Conservation (phyloP, 2,888 invertebrate genomes). For the Herminia tarsipennalis region DNA sequence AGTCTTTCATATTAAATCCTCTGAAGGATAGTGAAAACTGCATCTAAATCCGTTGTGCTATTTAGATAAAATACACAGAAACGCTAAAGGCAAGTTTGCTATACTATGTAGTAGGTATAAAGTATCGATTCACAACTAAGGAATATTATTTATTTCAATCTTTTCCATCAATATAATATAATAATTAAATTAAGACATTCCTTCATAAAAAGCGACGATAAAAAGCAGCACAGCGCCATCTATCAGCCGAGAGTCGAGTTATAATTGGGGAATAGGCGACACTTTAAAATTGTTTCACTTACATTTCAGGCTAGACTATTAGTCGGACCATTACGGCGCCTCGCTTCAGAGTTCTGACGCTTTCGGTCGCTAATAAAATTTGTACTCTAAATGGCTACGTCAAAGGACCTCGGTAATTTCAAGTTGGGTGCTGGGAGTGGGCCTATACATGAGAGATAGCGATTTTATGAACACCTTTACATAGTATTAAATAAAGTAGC, state of each 20-base stretch:
- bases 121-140: too few species aligned
- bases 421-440: slow-evolving; percentile 28
- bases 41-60: too few species aligned
- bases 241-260: slow-evolving; percentile 1
- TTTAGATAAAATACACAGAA: too few species aligned
- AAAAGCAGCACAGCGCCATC: background rate
- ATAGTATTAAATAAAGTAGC: too few species aligned
- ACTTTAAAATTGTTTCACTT: slow-evolving; percentile 41
- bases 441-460: slow-evolving; percentile 16
- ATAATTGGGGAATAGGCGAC: slow-evolving; percentile 41
- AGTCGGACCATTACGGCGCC: slow-evolving; percentile 39
- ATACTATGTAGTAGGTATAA: too few species aligned
- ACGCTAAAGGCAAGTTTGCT: too few species aligned
- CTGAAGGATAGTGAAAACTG: too few species aligned
- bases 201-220: background rate
- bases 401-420: slow-evolving; percentile 54
- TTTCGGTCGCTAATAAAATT: slow-evolving; percentile 60
- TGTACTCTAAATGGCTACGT: slow-evolving; percentile 58
- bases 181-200: background rate
- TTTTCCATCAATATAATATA: too few species aligned
- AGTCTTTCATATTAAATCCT: too few species aligned
- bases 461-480: slow-evolving; percentile 8
- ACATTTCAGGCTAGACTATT: slow-evolving; percentile 35
- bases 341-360: slow-evolving; percentile 31
- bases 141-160: too few species aligned